Conservation (phyloP, 2,888 invertebrate species). For the Apamea anceps region DNA sequence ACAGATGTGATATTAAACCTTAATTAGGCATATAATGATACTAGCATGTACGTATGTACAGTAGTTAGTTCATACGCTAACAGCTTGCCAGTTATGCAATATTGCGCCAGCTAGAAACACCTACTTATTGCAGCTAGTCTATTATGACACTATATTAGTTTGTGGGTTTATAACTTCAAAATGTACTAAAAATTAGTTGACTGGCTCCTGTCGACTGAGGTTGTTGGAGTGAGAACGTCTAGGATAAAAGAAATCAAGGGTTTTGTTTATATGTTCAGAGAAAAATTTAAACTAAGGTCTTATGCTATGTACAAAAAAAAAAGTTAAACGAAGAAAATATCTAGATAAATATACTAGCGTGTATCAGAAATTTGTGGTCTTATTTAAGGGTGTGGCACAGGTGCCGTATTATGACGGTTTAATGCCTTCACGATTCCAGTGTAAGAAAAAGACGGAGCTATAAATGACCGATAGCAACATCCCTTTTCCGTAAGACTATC, state of each 20-base stretch:
- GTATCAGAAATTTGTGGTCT: too few relatives aligned
- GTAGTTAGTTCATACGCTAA: slow-evolving; percentile 37
- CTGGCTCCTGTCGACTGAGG: not conserved
- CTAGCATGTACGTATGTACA: slow-evolving; percentile 11
- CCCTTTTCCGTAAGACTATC: too few relatives aligned
- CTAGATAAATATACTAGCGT: too few relatives aligned
- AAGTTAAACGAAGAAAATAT: too few relatives aligned
- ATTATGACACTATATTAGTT: slow-evolving; percentile 14
- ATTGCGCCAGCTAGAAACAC: slow-evolving; percentile 24
- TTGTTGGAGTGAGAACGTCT: not conserved
- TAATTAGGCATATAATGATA: slow-evolving; percentile 46
- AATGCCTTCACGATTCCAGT: too few relatives aligned
- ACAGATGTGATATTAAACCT: slow-evolving; percentile 39
- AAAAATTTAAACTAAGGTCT: not conserved
- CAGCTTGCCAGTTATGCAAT: slow-evolving; percentile 43
- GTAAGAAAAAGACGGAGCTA: too few relatives aligned
- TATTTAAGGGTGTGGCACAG: too few relatives aligned
- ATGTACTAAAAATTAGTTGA: not conserved
- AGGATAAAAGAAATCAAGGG: not conserved
- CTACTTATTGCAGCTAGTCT: slow-evolving; percentile 5
- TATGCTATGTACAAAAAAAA: too few relatives aligned
- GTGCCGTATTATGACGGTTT: too few relatives aligned
- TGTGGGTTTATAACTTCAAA: not conserved
- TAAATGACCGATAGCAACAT: too few relatives aligned
- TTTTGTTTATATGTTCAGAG: not conserved